Percentiles rank a stretch among this genome's conserved stretches.
Conservation (phyloP, 2,113 vertebrate genomes). For the Patagioenas fasciata region DNA sequence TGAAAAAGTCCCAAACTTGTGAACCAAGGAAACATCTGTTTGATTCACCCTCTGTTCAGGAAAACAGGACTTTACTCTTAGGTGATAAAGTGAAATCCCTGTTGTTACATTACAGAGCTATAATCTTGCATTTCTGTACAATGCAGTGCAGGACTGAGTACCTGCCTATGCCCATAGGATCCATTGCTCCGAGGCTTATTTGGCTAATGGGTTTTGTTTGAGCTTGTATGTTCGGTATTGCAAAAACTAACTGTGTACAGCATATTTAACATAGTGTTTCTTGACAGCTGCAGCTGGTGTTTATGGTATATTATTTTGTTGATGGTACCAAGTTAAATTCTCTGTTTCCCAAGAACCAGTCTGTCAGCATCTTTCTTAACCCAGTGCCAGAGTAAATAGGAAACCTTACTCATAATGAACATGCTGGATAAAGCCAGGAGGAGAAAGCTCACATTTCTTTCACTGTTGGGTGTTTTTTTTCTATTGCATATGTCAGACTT, state of each 20-base stretch:
- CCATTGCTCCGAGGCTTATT: neutral
- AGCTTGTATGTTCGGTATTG: neutral
- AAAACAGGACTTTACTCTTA: neutral
- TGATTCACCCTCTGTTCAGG: neutral
- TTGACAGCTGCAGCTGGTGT: conserved; percentile 47
- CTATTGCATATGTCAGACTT: neutral
- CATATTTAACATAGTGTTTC: neutral
- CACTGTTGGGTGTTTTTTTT: neutral
- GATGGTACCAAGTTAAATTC: conserved; percentile 3
- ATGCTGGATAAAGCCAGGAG: neutral
- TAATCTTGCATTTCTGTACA: neutral
- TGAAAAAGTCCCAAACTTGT: neutral
- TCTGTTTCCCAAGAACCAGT: conserved; percentile 8
- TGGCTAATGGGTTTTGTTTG: neutral
- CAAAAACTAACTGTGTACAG: neutral
- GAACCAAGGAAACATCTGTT: neutral
- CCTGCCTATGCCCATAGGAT: neutral
- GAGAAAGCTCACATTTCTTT: neutral
- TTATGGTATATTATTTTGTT: conserved; percentile 51
- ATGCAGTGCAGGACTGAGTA: neutral
- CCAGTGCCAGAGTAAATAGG: conserved; percentile 25
- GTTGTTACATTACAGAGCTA: neutral
- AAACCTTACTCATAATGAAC: conserved; percentile 1
- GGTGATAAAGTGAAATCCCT: neutral
- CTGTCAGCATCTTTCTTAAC: conserved; percentile 27